A percentile compares a stretch with the other conserved stretches of the same genome.
These are phyloP conservation scores for Scatophagus argus DNA, from an alignment of 2,113 vertebrate genomes.

Conservation along the genomic window DNA sequence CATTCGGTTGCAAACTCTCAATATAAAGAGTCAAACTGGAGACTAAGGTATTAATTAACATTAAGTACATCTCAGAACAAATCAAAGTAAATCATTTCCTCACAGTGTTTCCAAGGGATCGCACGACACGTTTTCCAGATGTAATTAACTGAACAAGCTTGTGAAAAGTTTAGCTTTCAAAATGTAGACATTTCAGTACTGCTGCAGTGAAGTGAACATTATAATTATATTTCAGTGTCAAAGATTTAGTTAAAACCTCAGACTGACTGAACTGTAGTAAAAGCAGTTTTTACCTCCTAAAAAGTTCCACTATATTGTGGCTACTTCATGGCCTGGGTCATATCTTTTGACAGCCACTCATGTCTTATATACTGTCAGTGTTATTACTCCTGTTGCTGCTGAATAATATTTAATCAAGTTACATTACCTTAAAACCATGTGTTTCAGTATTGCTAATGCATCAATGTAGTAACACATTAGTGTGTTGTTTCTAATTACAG, in stretches of 20 bases:
- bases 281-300: conserved; percentile 17
- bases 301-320: conserved; percentile 24
- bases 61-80: conserved; percentile 60
- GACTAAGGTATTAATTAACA: conserved; percentile 73
- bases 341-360: conserved; percentile 39
- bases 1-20: conserved; percentile 47
- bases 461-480: background rate
- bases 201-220: conserved; percentile 16
- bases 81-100: conserved; percentile 61
- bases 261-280: conserved; percentile 30
- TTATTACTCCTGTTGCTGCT: conserved; percentile 14
- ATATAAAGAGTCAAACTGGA: conserved; percentile 53
- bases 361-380: conserved; percentile 39
- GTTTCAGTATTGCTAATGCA: conserved; percentile 1
- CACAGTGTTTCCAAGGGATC: conserved; percentile 9
- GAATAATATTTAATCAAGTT: conserved; percentile 1
- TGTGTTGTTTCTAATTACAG: conserved; percentile 8
- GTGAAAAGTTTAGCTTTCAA: conserved; percentile 20
- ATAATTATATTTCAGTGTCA: conserved; percentile 11
- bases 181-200: conserved; percentile 3
- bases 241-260: conserved; percentile 21
- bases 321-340: conserved; percentile 28
- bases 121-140: conserved; percentile 23
- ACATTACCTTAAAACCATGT: background rate
- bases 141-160: conserved; percentile 58